A percentile compares a stretch with the other conserved stretches of the same genome.
Evolutionary conservation across 2,797 vertebrate genomes (phyloP).

Genomic region (Champsocephalus esox): DNA sequence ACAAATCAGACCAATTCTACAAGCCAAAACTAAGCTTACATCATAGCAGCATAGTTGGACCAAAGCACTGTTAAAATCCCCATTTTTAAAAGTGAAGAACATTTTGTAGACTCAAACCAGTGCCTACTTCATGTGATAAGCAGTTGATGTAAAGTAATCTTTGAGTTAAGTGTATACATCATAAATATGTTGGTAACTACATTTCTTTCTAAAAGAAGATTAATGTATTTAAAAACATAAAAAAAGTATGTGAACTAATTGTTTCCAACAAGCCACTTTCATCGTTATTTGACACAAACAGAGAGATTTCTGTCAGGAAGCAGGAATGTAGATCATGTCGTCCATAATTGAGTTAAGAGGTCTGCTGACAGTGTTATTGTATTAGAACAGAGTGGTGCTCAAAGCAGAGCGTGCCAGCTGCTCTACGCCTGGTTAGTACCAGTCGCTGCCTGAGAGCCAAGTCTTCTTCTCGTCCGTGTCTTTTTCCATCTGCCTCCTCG

Average conservation of each 20-base stretch:
- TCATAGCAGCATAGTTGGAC: too few relatives aligned
- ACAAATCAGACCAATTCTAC: too few relatives aligned
- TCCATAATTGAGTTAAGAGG: conserved; percentile 64
- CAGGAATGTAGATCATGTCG: conserved; percentile 71
- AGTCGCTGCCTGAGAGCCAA: conserved; percentile 2
- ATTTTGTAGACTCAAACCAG: conserved; percentile 9
- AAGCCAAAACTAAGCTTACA: too few relatives aligned
- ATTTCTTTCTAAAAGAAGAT: not conserved
- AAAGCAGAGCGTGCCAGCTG: conserved; percentile 40
- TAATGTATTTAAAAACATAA: conserved; percentile 6
- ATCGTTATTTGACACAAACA: conserved; percentile 17
- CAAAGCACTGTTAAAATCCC: too few relatives aligned
- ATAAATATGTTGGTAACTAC: not conserved
- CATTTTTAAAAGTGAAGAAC: not conserved
- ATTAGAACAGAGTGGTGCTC: conserved; percentile 65
- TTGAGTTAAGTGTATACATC: not conserved
- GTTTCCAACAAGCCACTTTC: not conserved
- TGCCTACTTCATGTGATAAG: not conserved
- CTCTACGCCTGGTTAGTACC: conserved; percentile 9
- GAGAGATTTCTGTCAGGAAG: conserved; percentile 42
- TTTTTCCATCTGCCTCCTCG: not conserved
- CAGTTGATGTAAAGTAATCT: not conserved
- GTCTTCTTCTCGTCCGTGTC: not conserved
- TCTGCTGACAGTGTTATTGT: conserved; percentile 72
- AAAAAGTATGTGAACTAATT: conserved; percentile 2